Percentiles rank a stretch among this genome's conserved stretches.
phyloP scores from a whole-genome alignment of 2,888 invertebrate genomes.

The Macaria notata region DNA sequence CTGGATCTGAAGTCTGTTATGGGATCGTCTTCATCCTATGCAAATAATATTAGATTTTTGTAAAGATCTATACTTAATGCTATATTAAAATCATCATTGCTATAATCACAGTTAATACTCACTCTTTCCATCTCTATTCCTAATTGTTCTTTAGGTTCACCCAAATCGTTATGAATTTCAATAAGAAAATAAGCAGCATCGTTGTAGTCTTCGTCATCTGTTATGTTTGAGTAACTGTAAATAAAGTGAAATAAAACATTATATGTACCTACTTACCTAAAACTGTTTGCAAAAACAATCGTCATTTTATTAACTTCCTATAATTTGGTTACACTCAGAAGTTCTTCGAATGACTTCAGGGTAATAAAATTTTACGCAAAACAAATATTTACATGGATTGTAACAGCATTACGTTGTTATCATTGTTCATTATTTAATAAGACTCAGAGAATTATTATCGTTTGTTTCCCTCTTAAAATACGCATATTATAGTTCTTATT shows the following conservation, averaged over 20 bases:
- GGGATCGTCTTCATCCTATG: conserved; percentile 86
- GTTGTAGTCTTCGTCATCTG: conserved; percentile 70
- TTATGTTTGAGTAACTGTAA: conserved; percentile 60
- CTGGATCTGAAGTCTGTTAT: conserved; percentile 88
- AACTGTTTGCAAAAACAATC: conserved; percentile 1
- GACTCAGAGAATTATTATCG: conserved; percentile 34
- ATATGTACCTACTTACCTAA: no score
- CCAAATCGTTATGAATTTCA: conserved; percentile 88
- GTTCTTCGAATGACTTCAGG: conserved; percentile 44
- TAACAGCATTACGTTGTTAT: conserved; percentile 38
- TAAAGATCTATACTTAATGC: not conserved
- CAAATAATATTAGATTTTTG: conserved; percentile 28
- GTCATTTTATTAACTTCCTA: conserved; percentile 9
- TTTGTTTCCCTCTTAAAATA: conserved; percentile 17
- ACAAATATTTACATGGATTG: conserved; percentile 37
- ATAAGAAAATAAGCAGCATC: conserved; percentile 83
- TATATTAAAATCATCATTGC: not conserved
- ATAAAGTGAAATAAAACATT: conserved; percentile 10
- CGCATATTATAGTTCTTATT: conserved; percentile 2
- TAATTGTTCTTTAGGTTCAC: conserved; percentile 88
- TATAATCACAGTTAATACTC: conserved; percentile 28
- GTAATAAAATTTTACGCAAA: conserved; percentile 34
- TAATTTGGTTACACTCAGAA: conserved; percentile 12
- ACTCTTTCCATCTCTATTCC: conserved; percentile 88
- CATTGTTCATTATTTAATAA: conserved; percentile 42